These are phyloP conservation scores for Mythimna pallens DNA, from an alignment of 2,888 invertebrate species.

Conservation along the genomic window DNA sequence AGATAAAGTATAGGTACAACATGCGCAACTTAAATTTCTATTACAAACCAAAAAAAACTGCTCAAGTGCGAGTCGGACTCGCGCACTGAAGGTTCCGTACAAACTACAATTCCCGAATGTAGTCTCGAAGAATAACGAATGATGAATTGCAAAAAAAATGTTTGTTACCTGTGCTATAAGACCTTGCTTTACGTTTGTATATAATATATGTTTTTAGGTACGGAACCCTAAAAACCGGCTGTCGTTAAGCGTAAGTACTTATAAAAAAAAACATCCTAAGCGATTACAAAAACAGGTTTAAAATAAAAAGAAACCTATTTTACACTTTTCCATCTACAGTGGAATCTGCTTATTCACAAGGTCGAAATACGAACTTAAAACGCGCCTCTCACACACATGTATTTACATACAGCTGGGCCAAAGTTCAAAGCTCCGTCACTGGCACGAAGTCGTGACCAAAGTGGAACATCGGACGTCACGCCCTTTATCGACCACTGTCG, in stretches of 20 bases:
- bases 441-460: constrained; percentile 24
- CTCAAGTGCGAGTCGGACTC: too few relatives aligned
- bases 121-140: too few relatives aligned
- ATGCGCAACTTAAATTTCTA: neutral
- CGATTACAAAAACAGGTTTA: neutral
- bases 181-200: too few relatives aligned
- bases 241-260: neutral
- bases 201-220: too few relatives aligned
- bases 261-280: neutral
- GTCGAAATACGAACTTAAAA: constrained; percentile 6
- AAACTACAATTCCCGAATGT: too few relatives aligned
- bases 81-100: too few relatives aligned
- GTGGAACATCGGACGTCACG: constrained; percentile 24
- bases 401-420: constrained; percentile 7
- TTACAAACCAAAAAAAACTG: neutral
- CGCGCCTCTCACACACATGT: neutral
- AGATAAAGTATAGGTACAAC: neutral
- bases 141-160: too few relatives aligned
- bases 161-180: too few relatives aligned
- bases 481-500: constrained; percentile 25
- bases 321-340: neutral
- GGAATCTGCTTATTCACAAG: constrained; percentile 14
- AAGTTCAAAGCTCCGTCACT: constrained; percentile 36
- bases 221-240: too few relatives aligned
- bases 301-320: neutral